These are phyloP conservation scores for Eudemis profundana DNA, from an alignment of 2,888 invertebrate species.

Conservation along the genomic window DNA sequence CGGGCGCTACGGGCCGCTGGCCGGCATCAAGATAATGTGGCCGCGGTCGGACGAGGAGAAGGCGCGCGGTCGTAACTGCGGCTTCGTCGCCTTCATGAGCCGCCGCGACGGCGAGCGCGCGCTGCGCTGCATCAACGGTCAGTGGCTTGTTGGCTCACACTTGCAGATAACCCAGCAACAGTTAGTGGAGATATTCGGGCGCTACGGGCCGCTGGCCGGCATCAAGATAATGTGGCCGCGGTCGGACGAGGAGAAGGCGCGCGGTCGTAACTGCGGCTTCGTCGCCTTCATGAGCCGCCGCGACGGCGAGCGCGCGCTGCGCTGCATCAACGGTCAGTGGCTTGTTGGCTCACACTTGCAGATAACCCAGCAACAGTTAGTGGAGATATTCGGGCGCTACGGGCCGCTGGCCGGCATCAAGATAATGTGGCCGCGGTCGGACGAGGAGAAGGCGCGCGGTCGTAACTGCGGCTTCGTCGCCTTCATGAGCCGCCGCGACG, in stretches of 20 bases:
- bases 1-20: conserved; percentile 98
- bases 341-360: too few relatives aligned
- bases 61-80: conserved; percentile 97
- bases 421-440: conserved; percentile 98
- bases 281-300: conserved; percentile 99
- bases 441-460: conserved; percentile 97
- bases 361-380: too few relatives aligned
- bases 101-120: conserved; percentile 98
- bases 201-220: conserved; percentile 98
- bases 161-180: conserved; percentile 96
- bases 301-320: conserved; percentile 97
- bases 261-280: conserved; percentile 99
- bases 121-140: conserved; percentile 93
- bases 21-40: conserved; percentile 99
- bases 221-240: conserved; percentile 99
- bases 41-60: conserved; percentile 99
- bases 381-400: too few relatives aligned
- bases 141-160: too few relatives aligned
- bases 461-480: conserved; percentile 99
- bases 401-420: background rate
- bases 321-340: conserved; percentile 92
- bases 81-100: conserved; percentile 99
- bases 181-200: conserved; percentile 98
- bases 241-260: conserved; percentile 97
- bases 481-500: conserved; percentile 98